Evolutionary conservation across 2,888 invertebrate genomes (phyloP), one percentile per base, ranked within the genome.

Genomic region (Hypercompe scribonia): DNA sequence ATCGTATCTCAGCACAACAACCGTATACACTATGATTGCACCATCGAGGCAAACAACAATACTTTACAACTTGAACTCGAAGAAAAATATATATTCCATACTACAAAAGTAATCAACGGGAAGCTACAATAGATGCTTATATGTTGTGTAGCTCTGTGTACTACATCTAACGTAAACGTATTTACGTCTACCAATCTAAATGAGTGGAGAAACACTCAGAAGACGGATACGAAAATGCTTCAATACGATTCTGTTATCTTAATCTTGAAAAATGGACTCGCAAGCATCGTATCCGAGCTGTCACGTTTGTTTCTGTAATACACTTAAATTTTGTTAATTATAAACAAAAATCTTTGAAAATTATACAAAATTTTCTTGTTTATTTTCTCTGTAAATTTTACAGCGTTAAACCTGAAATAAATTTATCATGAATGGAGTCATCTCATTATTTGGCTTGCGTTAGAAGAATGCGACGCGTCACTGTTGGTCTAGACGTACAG

Each of bases 381-480:
- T 33, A 11, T 42, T 31, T 42, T 58, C 24, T 54, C 2, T 34
- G 28, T 34, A 68, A 68, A 36, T 34, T 68, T 66, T 66, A 33
- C 31, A 66, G 21, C 54, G 50, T 58, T 42, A 71, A 67, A 33
- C 68, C n/a, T 34, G 54, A 71, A 71, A 75, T 67, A 77, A 71
- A 50, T 76, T 76, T 78, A 79, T 74, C 73, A 76, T 82, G 78
- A 83, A 82, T 81, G 84, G 78, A 82, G 69, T 76, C 72, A 74
- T 74, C 75, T 46, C 61, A 58, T 82, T 77, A 81, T 79, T 82
- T 82, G 82, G 82, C 81, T 76, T 70, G 65, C 61, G 75, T 76
- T 61, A 1, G 24, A 73, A 72, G 83, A 83, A 83, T 81, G 73
- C 46, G 61, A 15, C 68, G 72, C 82, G 78, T 79, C 78, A 83